phyloP scores from a whole-genome alignment of 2,888 invertebrate species.

The Tenthredo notha region DNA sequence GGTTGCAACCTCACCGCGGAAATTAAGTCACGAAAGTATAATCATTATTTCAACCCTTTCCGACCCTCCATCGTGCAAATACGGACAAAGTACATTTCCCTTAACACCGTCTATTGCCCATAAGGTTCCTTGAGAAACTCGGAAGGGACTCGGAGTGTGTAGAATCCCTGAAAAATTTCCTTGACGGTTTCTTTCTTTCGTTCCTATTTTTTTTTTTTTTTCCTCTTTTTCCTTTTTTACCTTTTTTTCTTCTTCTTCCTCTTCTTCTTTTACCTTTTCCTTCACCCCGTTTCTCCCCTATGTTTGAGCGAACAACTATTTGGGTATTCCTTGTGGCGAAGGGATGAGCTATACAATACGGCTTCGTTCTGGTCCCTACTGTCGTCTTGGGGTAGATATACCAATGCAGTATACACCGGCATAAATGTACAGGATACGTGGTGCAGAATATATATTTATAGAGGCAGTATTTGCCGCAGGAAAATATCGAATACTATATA shows the following conservation, averaged over 20 bases:
- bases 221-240: too few relatives aligned
- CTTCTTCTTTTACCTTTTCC: not conserved
- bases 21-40: slow-evolving; percentile 33
- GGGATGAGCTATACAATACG: slow-evolving; percentile 36
- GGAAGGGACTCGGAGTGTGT: slow-evolving; percentile 15
- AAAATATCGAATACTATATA: slow-evolving; percentile 22
- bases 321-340: slow-evolving; percentile 39
- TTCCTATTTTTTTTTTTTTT: not conserved
- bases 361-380: slow-evolving; percentile 17
- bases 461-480: slow-evolving; percentile 21
- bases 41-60: slow-evolving; percentile 35
- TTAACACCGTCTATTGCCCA: slow-evolving; percentile 3
- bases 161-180: slow-evolving; percentile 20
- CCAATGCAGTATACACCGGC: not conserved
- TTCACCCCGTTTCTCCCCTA: not conserved
- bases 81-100: slow-evolving; percentile 39
- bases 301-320: slow-evolving; percentile 43
- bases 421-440: not conserved
- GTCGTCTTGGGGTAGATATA: slow-evolving; percentile 8
- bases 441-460: slow-evolving; percentile 34
- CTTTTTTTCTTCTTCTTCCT: not conserved
- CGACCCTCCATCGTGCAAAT: slow-evolving; percentile 29
- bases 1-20: not conserved
- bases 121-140: slow-evolving; percentile 33
- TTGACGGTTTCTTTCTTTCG: not conserved